phyloP scores from a whole-genome alignment of 1,140 invertebrate genomes.

The Phenacoccus solenopsis region DNA sequence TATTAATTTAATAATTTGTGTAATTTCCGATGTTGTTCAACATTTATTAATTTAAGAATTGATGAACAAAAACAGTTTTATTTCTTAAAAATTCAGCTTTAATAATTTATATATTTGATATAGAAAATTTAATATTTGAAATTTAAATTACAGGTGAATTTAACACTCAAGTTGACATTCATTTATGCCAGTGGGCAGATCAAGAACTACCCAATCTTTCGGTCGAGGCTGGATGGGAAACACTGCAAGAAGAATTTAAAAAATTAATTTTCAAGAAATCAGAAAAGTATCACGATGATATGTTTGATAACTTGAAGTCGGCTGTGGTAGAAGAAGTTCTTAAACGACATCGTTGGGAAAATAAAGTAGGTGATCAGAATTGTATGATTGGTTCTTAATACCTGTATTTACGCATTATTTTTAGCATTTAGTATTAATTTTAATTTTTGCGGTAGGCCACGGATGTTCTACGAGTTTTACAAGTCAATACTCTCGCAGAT shows the following conservation, averaged over 20 bases:
- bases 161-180: conserved; percentile 94
- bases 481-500: conserved; percentile 90
- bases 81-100: neutral
- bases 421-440: too few species aligned
- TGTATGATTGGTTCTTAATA: neutral
- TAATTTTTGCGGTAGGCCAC: conserved; percentile 37
- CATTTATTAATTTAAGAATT: too few species aligned
- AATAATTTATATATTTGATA: too few species aligned
- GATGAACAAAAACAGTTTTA: conserved; percentile 10
- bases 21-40: too few species aligned
- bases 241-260: conserved; percentile 75
- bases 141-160: conserved; percentile 53
- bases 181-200: conserved; percentile 91
- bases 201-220: conserved; percentile 69
- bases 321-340: conserved; percentile 79
- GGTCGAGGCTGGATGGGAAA: conserved; percentile 75
- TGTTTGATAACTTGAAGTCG: conserved; percentile 82
- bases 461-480: conserved; percentile 81
- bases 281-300: conserved; percentile 56
- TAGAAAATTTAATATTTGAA: too few species aligned
- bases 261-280: conserved; percentile 44
- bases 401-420: conserved; percentile 14
- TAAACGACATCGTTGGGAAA: conserved; percentile 82
- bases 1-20: too few species aligned
- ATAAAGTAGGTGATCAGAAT: conserved; percentile 44